Percentiles rank a stretch among this genome's conserved stretches.
Conservation (phyloP, 2,113 vertebrate genomes). For the Arvicanthis niloticus region DNA sequence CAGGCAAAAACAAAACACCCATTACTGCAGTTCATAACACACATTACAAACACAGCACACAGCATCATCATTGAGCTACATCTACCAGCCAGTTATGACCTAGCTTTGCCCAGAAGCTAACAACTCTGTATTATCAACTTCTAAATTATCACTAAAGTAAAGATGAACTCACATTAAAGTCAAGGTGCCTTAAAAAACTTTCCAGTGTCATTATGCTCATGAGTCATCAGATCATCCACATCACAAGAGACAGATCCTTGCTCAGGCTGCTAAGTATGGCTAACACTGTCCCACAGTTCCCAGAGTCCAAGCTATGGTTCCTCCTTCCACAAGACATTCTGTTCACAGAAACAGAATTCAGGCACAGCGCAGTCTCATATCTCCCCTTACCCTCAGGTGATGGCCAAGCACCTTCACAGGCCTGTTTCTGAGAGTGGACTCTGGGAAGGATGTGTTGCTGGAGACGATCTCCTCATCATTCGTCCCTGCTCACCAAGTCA, state of each 20-base stretch:
- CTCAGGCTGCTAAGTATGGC: not conserved
- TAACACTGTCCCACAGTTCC: not conserved
- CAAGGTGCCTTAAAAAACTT: not conserved
- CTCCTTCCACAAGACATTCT: not conserved
- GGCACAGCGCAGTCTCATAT: rapidly evolving
- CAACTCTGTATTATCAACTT: not conserved
- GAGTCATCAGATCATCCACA: not conserved
- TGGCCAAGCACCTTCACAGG: not conserved
- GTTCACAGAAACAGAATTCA: not conserved
- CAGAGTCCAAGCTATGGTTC: not conserved
- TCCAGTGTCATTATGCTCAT: not conserved
- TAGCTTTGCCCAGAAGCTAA: not conserved
- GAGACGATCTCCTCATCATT: not conserved
- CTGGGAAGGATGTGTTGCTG: not conserved
- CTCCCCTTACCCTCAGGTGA: conserved; percentile 54
- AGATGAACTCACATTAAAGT: not conserved
- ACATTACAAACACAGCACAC: not conserved
- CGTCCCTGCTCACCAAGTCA: rapidly evolving
- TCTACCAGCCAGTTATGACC: not conserved
- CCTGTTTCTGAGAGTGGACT: not conserved
- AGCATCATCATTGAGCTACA: rapidly evolving
- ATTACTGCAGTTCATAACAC: not conserved
- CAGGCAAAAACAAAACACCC: not conserved
- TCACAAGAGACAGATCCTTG: not conserved
- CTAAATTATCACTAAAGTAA: not conserved